Base-by-base conservation (phyloP, 2,888 invertebrate species). In the Acanthosepion esculentum region DNA sequence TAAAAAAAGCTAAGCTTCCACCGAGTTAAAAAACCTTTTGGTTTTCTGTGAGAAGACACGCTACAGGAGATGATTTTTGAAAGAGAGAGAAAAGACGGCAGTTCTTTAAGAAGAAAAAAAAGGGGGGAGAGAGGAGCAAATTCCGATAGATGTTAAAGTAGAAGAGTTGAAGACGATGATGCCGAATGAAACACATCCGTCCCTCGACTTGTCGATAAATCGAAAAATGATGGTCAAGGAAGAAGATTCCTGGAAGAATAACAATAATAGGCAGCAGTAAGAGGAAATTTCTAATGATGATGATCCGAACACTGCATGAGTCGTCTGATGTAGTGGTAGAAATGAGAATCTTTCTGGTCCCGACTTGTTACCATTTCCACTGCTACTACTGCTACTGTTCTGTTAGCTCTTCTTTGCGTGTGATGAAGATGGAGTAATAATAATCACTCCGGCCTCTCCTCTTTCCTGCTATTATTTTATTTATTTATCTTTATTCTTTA, bases 181-280 rank as follows among this genome's bases (percentile, higher is more conserved):
- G 78, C 78, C 78, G 78, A 78, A 78, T 15, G 78, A n/a, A 33
- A 78, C n/a, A 78, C 78, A 78, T 78, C 78, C 78, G 78, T 78
- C 78, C n/a, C 78, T 78, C 78, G n/a, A 78, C 78, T 78, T 78
- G 78, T 78, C 78, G 78, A n/a, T 78, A 78, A 78, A 78, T 78
- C 78, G 78, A 78, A 78, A 78, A 78, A 78, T 18, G 78, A 78
- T 78, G 78, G 78, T 78, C 78, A 78, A 78, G n/a, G 64, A 64
- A 64, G 50, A 64, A 29, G 23, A 78, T 33, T 78, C 78, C n/a
- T 78, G 78, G 78, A n/a, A n/a, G 78, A 78, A 78, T n/a, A 78
- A 78, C n/a, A 78, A 78, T 10, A 78, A 78, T n/a, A n/a, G 78
- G n/a, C n/a, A 33, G 78, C 78, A n/a, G 15, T 12, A 78, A 12